Evolutionary conservation across 2,888 invertebrate species (phyloP), one percentile per base, ranked within the genome.

Genomic region (Cantharis rustica): DNA sequence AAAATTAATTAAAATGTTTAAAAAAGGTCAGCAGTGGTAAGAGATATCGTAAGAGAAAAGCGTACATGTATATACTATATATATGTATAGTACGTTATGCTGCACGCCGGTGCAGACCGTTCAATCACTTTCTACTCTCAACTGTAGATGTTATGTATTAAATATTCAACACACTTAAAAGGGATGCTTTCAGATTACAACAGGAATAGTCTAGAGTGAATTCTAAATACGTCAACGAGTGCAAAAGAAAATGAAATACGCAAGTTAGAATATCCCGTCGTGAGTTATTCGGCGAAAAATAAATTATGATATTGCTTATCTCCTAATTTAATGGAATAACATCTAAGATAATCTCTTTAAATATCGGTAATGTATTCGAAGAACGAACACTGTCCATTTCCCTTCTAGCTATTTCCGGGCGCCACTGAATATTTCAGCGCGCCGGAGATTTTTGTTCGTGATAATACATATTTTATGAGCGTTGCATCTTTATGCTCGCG

Each of bases 151-250:
- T 74, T 77, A 73, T 80, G 79, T 80, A 88, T 88, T 86, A 88
- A 88, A 87, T 87, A 88, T 88, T 87, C 86, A 88, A 81, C 84
- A 86, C 86, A 87, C 86, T 87, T 88, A 87, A 88, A 88, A 88
- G 88, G 86, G 87, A 85, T 86, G 85, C 85, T 84, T 84, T 83
- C 83, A 85, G 86, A 86, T 87, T 84, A 85, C 83, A 82, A 82
- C 83, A 75, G 79, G 81, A 83, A 81, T 79, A 82, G 82, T 81
- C 82, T 82, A 81, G 82, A 82, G 74, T 73, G 73, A 75, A 76
- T 78, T 78, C 75, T 64, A 71, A 75, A 76, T 78, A 75, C 72
- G 75, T 75, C 68, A 75, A 69, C 70, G 78, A 68, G 73, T 63
- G 70, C 75, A 73, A 70, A 47, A 72, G 69, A 61, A 72, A 76